phyloP scores from a whole-genome alignment of 2,888 invertebrate species.

The Aporophyla nigra region DNA sequence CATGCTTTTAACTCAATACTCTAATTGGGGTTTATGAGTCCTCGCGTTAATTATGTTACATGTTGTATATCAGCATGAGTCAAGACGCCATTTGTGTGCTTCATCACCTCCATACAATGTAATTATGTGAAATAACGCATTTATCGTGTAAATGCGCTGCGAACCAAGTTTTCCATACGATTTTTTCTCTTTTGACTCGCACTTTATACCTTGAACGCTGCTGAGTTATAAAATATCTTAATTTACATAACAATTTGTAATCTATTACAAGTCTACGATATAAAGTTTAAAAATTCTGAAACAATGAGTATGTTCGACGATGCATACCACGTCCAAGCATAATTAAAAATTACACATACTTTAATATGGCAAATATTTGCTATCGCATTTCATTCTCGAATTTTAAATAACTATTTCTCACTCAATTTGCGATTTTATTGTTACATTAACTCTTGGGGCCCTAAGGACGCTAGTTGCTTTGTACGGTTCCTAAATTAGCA shows the following conservation, averaged over 20 bases:
- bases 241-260: slow-evolving; percentile 9
- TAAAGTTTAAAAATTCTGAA: neutral
- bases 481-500: neutral
- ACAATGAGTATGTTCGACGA: neutral
- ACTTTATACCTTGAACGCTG: neutral
- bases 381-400: slow-evolving; percentile 4
- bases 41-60: no score
- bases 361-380: slow-evolving; percentile 13
- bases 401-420: slow-evolving; percentile 26
- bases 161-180: neutral
- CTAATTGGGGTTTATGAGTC: no score
- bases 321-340: neutral
- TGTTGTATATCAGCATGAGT: neutral
- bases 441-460: slow-evolving; percentile 2
- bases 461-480: slow-evolving; percentile 7
- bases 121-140: neutral
- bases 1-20: no score
- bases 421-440: slow-evolving; percentile 2
- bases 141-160: neutral
- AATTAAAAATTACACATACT: neutral
- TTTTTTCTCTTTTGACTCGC: neutral
- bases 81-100: neutral
- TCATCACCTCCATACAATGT: neutral
- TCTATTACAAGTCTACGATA: neutral
- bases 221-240: slow-evolving; percentile 16